Percentiles rank a stretch among this genome's conserved stretches.
Conservation (phyloP, 2,797 vertebrate genomes). For the Brotula barbata region DNA sequence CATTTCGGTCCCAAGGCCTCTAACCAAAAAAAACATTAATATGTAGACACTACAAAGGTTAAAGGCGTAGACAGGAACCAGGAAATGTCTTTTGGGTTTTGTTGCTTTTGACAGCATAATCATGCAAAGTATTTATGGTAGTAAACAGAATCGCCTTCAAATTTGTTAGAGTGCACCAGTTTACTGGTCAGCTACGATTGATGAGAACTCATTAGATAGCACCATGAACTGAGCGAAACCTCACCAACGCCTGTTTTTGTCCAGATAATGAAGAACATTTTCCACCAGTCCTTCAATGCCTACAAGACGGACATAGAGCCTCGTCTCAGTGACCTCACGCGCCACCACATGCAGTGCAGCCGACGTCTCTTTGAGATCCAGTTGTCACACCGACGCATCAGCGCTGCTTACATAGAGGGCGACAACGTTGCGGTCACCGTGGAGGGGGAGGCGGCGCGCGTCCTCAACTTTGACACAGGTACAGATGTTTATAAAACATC, state of each 20-base stretch:
- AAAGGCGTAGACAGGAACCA: too few relatives aligned
- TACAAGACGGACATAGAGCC: conserved; percentile 83
- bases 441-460: conserved; percentile 80
- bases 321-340: conserved; percentile 73
- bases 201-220: too few relatives aligned
- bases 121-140: neutral
- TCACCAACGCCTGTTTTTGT: neutral
- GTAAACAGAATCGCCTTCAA: neutral
- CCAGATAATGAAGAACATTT: conserved; percentile 85
- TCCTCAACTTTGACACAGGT: conserved; percentile 84
- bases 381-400: conserved; percentile 78
- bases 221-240: neutral
- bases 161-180: too few relatives aligned
- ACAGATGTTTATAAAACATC: conserved; percentile 6
- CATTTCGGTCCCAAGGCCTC: too few relatives aligned
- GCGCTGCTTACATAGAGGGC: conserved; percentile 76
- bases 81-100: neutral
- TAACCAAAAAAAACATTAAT: too few relatives aligned
- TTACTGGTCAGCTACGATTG: too few relatives aligned
- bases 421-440: conserved; percentile 80
- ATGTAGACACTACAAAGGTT: too few relatives aligned
- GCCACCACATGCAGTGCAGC: conserved; percentile 80
- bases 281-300: conserved; percentile 82
- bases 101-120: neutral
- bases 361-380: conserved; percentile 80